phyloP scores from a whole-genome alignment of 2,888 invertebrate species.

The Leptinotarsa rubiginosa region DNA sequence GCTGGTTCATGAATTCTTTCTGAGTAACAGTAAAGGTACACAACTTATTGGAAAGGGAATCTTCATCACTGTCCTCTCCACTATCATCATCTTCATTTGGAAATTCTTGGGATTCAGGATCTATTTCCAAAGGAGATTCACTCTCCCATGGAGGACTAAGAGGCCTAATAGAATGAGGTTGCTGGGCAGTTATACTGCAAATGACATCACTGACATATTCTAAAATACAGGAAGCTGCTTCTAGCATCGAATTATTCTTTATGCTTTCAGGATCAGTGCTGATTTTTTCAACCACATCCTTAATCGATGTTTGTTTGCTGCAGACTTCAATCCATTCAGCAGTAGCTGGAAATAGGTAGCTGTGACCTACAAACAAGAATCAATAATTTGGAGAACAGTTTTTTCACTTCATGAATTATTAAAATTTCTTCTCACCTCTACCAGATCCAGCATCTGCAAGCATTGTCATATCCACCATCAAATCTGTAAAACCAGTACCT shows the following conservation, averaged over 20 bases:
- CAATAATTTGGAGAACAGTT: background rate
- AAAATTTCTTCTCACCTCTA: slow-evolving; percentile 64
- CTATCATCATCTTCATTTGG: slow-evolving; percentile 93
- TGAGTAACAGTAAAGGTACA: slow-evolving; percentile 98
- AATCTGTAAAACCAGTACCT: slow-evolving; percentile 81
- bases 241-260: slow-evolving; percentile 70
- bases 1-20: slow-evolving; percentile 95
- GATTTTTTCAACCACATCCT: slow-evolving; percentile 71
- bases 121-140: slow-evolving; percentile 79
- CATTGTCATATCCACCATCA: slow-evolving; percentile 83
- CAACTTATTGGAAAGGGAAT: slow-evolving; percentile 88
- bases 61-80: slow-evolving; percentile 94
- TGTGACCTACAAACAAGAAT: slow-evolving; percentile 71
- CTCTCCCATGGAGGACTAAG: slow-evolving; percentile 85
- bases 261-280: slow-evolving; percentile 66
- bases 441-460: slow-evolving; percentile 88
- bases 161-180: slow-evolving; percentile 62
- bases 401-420: background rate
- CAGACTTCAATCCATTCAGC: slow-evolving; percentile 85
- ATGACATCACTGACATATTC: slow-evolving; percentile 86
- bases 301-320: slow-evolving; percentile 71
- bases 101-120: slow-evolving; percentile 90
- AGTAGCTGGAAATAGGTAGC: slow-evolving; percentile 81
- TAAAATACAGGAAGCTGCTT: slow-evolving; percentile 85
- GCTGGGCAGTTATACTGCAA: slow-evolving; percentile 66